Conservation (phyloP, 2,113 vertebrate species). For the Malurus elegans region DNA sequence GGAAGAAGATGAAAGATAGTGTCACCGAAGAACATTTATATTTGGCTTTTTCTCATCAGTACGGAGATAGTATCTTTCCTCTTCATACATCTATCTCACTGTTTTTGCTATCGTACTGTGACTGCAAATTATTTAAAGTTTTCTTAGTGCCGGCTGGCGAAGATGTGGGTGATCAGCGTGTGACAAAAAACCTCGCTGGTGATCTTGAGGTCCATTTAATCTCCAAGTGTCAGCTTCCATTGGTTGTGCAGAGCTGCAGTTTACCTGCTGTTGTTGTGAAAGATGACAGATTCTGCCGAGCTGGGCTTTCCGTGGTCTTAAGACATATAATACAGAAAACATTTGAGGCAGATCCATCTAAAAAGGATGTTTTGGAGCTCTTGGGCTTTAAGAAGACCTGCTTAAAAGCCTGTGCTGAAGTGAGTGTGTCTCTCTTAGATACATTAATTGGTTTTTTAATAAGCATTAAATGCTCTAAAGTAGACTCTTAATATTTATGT, state of each 20-base stretch:
- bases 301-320: conserved; percentile 91
- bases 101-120: conserved; percentile 91
- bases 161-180: conserved; percentile 30
- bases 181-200: conserved; percentile 38
- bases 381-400: conserved; percentile 98
- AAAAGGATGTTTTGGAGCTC: conserved; percentile 82
- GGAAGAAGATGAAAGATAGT: conserved; percentile 79
- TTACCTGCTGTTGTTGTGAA: conserved; percentile 83
- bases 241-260: conserved; percentile 81
- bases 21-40: conserved; percentile 78
- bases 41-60: conserved; percentile 74
- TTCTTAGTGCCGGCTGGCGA: conserved; percentile 73
- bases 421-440: conserved; percentile 66
- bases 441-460: neutral
- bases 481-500: neutral
- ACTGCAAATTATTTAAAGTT: conserved; percentile 84
- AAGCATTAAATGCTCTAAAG: neutral
- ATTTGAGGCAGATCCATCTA: conserved; percentile 74
- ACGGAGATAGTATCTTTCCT: conserved; percentile 76
- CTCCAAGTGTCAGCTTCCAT: conserved; percentile 74
- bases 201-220: conserved; percentile 67
- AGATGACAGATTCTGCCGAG: conserved; percentile 82
- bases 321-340: conserved; percentile 86
- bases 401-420: conserved; percentile 97
- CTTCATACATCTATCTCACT: conserved; percentile 88